Base-by-base conservation (phyloP, 2,113 vertebrate species). In the Rhinoptilus africanus region DNA sequence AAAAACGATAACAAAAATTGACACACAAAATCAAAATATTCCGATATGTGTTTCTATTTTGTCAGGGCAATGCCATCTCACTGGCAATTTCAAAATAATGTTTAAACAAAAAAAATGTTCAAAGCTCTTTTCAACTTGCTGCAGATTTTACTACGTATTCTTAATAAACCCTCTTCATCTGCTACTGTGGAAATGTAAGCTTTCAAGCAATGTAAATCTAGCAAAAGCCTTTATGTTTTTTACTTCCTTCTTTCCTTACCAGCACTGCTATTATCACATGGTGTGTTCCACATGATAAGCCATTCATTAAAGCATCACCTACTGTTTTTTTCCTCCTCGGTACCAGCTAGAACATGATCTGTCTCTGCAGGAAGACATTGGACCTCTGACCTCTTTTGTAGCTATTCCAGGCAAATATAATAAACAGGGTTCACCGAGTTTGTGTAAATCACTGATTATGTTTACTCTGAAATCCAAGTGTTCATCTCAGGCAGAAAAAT, bases 231-330 rank as follows among this genome's bases (percentile, higher is more conserved):
- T 97, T 91, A 75, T 97, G 53, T 84, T 95, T 97, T 97, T 88
- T 60, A 62, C 91, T 97, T 97, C 97, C 96, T 97, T 96, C 97
- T 98, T 98, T 84, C 96, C 96, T 97, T 96, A 97, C 93, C 96
- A 98, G 97, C 97, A 96, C 97, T 98, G 97, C 97, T 98, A 98
- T 98, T 98, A 98, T 98, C 97, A 98, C 98, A 98, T 98, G 97
- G 98, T 98, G 98, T 98, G 98, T 98, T 98, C 97, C 98, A 98
- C 98, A 98, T 98, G 98, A 98, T 98, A 98, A 98, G 97, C 98
- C 98, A 98, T 98, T 99, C 98, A 98, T 98, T 98, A 98, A 98
- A 98, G 98, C 97, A 97, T 98, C 98, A 98, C 98, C 98, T 98
- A 98, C 98, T 98, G 98, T 85, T 98, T 98, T 98, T 98, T 98